phyloP scores from a whole-genome alignment of 2,113 vertebrate genomes.

The Gymnocephalus cernua region DNA sequence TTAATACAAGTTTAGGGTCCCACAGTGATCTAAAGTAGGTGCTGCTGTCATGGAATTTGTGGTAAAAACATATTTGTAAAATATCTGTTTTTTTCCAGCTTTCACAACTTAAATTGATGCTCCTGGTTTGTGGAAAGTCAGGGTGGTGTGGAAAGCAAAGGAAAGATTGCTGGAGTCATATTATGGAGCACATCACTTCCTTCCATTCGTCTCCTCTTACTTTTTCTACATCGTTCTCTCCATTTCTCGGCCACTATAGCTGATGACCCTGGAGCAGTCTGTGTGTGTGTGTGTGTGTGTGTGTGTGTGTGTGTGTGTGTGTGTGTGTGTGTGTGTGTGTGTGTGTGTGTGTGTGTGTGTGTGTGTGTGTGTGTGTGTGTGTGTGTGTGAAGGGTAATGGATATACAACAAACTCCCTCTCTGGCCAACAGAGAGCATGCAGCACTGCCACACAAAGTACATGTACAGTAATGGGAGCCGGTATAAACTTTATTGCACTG shows the following conservation, averaged over 20 bases:
- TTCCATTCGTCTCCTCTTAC: constrained; percentile 1
- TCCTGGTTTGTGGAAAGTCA: not conserved
- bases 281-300: not conserved
- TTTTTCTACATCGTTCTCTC: constrained; percentile 19
- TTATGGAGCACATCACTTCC: constrained; percentile 35
- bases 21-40: not conserved
- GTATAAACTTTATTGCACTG: constrained; percentile 12
- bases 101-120: not conserved
- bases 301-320: not conserved
- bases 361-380: not conserved
- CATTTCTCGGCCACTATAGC: constrained; percentile 9
- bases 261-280: constrained; percentile 37
- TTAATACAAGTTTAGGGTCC: not conserved
- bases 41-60: not conserved
- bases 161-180: not conserved
- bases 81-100: not conserved
- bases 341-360: not conserved
- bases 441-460: constrained; percentile 10
- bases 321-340: constrained; percentile 8
- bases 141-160: not conserved
- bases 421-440: constrained; percentile 25
- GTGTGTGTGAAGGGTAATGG: constrained; percentile 28
- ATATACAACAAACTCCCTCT: constrained; percentile 38
- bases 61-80: not conserved
- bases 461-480: constrained; percentile 6